These are phyloP conservation scores for Schizotus pectinicornis DNA, from an alignment of 2,888 invertebrate species.

Conservation along the genomic window DNA sequence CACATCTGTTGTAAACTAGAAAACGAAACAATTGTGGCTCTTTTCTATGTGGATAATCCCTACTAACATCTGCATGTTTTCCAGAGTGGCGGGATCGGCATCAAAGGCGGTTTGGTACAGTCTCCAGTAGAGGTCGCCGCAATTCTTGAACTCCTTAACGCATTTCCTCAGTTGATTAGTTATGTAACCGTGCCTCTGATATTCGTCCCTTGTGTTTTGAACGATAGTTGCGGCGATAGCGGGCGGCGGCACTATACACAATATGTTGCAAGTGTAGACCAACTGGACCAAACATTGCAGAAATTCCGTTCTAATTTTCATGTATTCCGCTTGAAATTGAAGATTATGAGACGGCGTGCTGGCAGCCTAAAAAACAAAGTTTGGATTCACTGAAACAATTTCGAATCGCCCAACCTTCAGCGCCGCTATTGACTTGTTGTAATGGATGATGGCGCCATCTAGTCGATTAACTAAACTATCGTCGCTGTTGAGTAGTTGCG, in stretches of 20 bases:
- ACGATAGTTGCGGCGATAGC: slow-evolving; percentile 87
- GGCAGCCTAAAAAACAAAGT: slow-evolving; percentile 63
- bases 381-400: too few species aligned
- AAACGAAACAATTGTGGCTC: too few species aligned
- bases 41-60: slow-evolving; percentile 10
- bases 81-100: slow-evolving; percentile 79
- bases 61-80: slow-evolving; percentile 72
- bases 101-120: slow-evolving; percentile 86
- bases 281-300: slow-evolving; percentile 71
- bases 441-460: slow-evolving; percentile 65
- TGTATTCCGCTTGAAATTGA: slow-evolving; percentile 78
- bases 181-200: slow-evolving; percentile 79
- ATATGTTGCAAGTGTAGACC: slow-evolving; percentile 73
- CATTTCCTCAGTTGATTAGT: slow-evolving; percentile 80
- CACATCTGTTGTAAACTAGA: slow-evolving; percentile 80
- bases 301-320: slow-evolving; percentile 76
- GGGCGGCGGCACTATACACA: slow-evolving; percentile 91
- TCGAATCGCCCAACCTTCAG: slow-evolving; percentile 57
- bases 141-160: slow-evolving; percentile 72
- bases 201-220: slow-evolving; percentile 77
- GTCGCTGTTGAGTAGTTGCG: slow-evolving; percentile 62
- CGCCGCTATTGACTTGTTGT: slow-evolving; percentile 70
- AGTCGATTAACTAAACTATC: slow-evolving; percentile 59
- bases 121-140: slow-evolving; percentile 76
- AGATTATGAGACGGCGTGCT: slow-evolving; percentile 69